Base-by-base conservation (phyloP, 2,113 vertebrate species). In the Lepisosteus oculatus region DNA sequence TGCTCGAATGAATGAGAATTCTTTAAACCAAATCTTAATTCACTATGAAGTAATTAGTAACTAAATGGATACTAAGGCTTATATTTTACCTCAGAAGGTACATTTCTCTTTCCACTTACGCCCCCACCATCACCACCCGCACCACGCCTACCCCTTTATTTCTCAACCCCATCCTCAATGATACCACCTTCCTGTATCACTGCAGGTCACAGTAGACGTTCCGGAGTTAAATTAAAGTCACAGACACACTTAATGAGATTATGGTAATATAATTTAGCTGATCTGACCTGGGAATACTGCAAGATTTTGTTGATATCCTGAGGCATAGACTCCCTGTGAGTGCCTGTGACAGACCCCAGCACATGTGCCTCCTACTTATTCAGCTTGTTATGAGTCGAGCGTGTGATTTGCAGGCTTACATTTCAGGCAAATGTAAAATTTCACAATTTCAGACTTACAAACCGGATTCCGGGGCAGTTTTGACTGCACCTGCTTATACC, bases 171-270 rank as follows among this genome's bases (percentile, higher is more conserved):
- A 5, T 6, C 57, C 11, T 13, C n/a, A 5, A 59, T 3, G 11
- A 59, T 4, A 59, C 13, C 13, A 13, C 12, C 3, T 13, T 14
- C n/a, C 13, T 59, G 14, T 59, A 59, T 59, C 57, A n/a, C 57
- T 59, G 12, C 57, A 59, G 57, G 57, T 59, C 47, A 51, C 5
- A 51, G 9, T 51, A 2, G 47, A 17, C 75, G 77, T 83, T 79
- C 80, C 69, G 77, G 72, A 79, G 83, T 83, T 85, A 83, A 29
- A 83, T 81, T 65, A 84, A 85, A 85, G 84, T 84, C 85, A 85
- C 88, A 84, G 89, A 90, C 87, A 89, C 87, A 86, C 85, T 90
- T 91, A 91, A 91, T 90, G 85, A 84, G 88, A 90, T 90, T 91
- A 89, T 88, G 87, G 84, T 90, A 89, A 91, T 90, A 91, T 88